Evolutionary conservation across 2,888 invertebrate species (phyloP).

Genomic region (Fabriciana adippe): DNA sequence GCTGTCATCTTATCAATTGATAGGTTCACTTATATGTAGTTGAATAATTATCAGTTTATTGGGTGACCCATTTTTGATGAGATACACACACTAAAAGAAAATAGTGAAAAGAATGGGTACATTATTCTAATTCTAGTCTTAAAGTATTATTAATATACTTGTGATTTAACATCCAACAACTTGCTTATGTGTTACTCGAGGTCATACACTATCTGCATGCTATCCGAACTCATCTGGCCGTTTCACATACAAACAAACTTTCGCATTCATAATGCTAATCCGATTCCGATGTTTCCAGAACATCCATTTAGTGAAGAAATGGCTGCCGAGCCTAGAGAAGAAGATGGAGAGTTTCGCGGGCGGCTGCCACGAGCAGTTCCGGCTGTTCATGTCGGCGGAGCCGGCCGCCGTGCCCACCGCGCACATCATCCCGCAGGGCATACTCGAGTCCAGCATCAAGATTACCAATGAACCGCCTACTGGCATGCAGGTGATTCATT

Average conservation of each 20-base stretch:
- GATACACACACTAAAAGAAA: too few relatives aligned
- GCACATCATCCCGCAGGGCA: conserved; percentile 97
- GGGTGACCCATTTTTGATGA: too few relatives aligned
- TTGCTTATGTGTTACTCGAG: too few relatives aligned
- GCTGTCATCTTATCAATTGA: too few relatives aligned
- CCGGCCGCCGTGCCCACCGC: conserved; percentile 93
- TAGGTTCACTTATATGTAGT: conserved; percentile 28
- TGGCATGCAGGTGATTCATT: conserved; percentile 86
- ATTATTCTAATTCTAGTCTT: too few relatives aligned
- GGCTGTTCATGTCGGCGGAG: conserved; percentile 97
- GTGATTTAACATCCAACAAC: too few relatives aligned
- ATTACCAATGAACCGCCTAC: conserved; percentile 99
- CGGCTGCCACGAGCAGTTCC: conserved; percentile 90
- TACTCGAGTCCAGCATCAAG: conserved; percentile 97
- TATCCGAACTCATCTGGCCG: too few relatives aligned
- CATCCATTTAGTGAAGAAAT: conserved; percentile 97
- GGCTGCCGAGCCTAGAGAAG: conserved; percentile 95
- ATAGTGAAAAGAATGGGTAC: too few relatives aligned
- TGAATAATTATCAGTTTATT: not conserved
- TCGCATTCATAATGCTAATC: not conserved
- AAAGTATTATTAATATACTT: too few relatives aligned
- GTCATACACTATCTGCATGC: too few relatives aligned
- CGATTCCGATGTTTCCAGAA: conserved; percentile 80
- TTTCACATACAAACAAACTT: not conserved
- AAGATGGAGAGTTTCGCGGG: conserved; percentile 92